Base-by-base conservation (phyloP, 2,888 invertebrate species). In the Tenthredo notha region DNA sequence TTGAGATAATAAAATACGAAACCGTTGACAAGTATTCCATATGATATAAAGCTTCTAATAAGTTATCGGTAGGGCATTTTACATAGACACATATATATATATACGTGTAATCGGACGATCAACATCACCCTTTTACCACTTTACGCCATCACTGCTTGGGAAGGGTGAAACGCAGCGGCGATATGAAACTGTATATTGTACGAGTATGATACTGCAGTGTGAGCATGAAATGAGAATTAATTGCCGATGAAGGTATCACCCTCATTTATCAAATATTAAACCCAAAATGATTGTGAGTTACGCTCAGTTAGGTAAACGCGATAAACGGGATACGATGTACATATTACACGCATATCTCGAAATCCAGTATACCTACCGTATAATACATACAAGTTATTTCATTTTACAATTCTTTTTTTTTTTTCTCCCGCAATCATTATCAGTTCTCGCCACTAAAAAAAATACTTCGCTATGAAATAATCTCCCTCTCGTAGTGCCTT, bases 191-290 rank as follows among this genome's bases (percentile, higher is more conserved):
- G 40, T 74, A 25, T 7, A 43, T 43, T 15, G 43, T 25, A 21
- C 25, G 47, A 15, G 47, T 47, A 61, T 3, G 72, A 70, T 43
- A 43, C 72, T 50, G 29, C 25, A 54, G 77, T 77, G 29, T 50
- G 29, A 33, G 29, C 77, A n/a, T 29, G 33, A 50, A 50, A 50
- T 77, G 47, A 77, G 47, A 77, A 77, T 77, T 77, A 77, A 77
- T 77, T 77, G 54, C 77, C 77, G 77, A 77, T 54, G n/a, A n/a
- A 77, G 77, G 50, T 54, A 77, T 77, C 54, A 33, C 25, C 50
- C 50, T 54, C 77, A 29, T 77, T 77, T 77, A 54, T 77, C 77
- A 77, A 54, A 54, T 54, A 77, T 77, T 77, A 77, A 54, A 77
- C 37, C 50, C 77, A 18, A 54, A 50, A 50, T 50, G 77, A 77